Conservation (phyloP, 2,113 vertebrate genomes). For the Reinhardtius hippoglossoides region DNA sequence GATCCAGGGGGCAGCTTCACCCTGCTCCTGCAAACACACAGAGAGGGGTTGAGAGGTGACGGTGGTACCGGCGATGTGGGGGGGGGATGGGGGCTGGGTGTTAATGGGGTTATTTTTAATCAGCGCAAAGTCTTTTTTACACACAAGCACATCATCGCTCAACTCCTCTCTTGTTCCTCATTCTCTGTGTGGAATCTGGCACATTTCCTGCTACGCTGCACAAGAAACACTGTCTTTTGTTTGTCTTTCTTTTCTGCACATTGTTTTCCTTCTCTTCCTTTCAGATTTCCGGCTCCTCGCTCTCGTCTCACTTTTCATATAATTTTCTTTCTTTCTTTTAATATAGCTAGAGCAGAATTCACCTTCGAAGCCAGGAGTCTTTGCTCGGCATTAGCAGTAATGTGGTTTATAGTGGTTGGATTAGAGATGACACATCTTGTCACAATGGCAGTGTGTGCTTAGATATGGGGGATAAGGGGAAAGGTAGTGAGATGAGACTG, state of each 20-base stretch:
- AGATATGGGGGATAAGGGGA: conserved; percentile 71
- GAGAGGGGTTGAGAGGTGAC: conserved; percentile 45
- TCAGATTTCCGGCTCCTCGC: conserved; percentile 46
- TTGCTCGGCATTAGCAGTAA: conserved; percentile 52
- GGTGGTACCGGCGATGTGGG: conserved; percentile 8
- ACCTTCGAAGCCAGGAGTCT: conserved; percentile 34
- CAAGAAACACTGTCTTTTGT: conserved; percentile 47
- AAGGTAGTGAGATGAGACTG: conserved; percentile 71
- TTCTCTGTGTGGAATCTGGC: conserved; percentile 41
- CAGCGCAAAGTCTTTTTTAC: conserved; percentile 4
- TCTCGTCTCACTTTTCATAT: conserved; percentile 33
- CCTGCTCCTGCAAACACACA: conserved; percentile 42
- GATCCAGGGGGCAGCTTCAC: conserved; percentile 52
- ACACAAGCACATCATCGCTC: conserved; percentile 35
- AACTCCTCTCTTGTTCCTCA: conserved; percentile 47
- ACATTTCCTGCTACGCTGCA: conserved; percentile 45
- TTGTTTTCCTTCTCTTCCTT: conserved; percentile 58
- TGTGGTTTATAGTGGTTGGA: conserved; percentile 62
- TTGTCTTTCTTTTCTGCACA: conserved; percentile 47
- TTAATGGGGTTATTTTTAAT: conserved; percentile 44
- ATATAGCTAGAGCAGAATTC: conserved; percentile 58
- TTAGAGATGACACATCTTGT: conserved; percentile 63
- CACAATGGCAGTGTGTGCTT: conserved; percentile 64
- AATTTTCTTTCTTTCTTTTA: conserved; percentile 38
- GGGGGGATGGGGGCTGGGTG: background rate